Evolutionary conservation across 2,113 vertebrate genomes (phyloP), one percentile per base, ranked within the genome.

Genomic region (Coturnix japonica): DNA sequence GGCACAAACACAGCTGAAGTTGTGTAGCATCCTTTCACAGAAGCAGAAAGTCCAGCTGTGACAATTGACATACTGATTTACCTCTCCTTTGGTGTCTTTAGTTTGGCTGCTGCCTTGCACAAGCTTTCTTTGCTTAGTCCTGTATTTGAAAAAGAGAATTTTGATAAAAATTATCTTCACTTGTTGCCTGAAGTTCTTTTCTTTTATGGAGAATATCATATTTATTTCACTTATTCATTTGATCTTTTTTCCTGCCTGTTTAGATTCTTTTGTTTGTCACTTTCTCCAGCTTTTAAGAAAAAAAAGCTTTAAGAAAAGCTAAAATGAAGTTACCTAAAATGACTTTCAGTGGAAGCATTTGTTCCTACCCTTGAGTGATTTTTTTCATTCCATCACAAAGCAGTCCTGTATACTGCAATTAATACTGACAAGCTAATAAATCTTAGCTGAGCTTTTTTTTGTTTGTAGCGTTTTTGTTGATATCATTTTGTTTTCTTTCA

Each of bases 11-110:
- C 13, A 66, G 18, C 33, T 94, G 60, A 63, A 59, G 41, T 66
- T 96, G 80, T 71, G 57, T 30, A 77, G 72, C 39, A 80, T 12
- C 37, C 46, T 83, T 81, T 85, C 46, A 74, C 4, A 1, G 31
- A 37, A 31, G 22, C 46, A 74, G 46, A 63, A 85, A 22, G n/a
- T 80, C 86, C 72, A 85, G 1, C 76, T 88, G 91, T 85, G 92
- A 77, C 28, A 70, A 88, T 44, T 1, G 15, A 83, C 54, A 69
- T 63, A 77, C 12, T 44, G 67, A 81, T 87, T 96, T 73, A 6
- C 64, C 33, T 77, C 4, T 1, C 12, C 87, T 94, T 66, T 76
- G 21, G 13, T 44, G 46, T 59, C 35, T 77, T 49, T 63, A 63
- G 11, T 6, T 59, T 82, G 54, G 33, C 43, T 78, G 9, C 43